Percentiles rank a stretch among this genome's conserved stretches.
phyloP scores from a whole-genome alignment of 2,113 vertebrate species.

The Strix aluco region DNA sequence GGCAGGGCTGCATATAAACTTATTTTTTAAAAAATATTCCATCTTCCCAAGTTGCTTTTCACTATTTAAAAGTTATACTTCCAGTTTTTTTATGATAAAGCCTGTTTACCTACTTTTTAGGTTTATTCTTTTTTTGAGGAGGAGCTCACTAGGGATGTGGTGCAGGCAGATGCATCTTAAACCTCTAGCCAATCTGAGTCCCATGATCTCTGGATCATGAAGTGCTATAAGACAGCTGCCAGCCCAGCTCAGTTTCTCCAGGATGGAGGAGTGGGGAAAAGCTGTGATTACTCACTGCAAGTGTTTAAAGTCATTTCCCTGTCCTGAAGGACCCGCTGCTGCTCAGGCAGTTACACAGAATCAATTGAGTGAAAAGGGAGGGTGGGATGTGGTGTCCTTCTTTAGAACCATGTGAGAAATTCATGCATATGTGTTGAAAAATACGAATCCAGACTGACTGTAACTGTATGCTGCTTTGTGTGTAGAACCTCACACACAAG shows the following conservation, averaged over 20 bases:
- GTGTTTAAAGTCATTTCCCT: not conserved
- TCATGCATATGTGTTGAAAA: not conserved
- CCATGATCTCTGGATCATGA: not conserved
- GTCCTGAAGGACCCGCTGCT: not conserved
- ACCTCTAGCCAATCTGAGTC: not conserved
- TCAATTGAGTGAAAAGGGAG: not conserved
- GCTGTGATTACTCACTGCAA: not conserved
- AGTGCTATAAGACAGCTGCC: not conserved
- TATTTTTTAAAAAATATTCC: not conserved
- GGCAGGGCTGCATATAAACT: not conserved
- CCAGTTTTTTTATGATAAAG: not conserved
- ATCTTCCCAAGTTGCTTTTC: not conserved
- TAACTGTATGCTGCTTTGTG: not conserved
- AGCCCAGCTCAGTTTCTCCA: not conserved
- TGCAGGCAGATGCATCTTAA: not conserved
- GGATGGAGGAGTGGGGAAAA: not conserved
- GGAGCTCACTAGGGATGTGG: not conserved
- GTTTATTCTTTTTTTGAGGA: not conserved
- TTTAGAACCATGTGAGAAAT: not conserved
- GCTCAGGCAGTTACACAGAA: not conserved
- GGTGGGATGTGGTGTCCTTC: not conserved
- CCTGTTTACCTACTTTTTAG: not conserved
- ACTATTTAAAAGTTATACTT: not conserved
- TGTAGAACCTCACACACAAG: not conserved
- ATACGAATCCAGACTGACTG: not conserved